These are phyloP conservation scores for Pachyseris speciosa DNA, from an alignment of 64 coral and sea anemone genomes.

Conservation along the genomic window DNA sequence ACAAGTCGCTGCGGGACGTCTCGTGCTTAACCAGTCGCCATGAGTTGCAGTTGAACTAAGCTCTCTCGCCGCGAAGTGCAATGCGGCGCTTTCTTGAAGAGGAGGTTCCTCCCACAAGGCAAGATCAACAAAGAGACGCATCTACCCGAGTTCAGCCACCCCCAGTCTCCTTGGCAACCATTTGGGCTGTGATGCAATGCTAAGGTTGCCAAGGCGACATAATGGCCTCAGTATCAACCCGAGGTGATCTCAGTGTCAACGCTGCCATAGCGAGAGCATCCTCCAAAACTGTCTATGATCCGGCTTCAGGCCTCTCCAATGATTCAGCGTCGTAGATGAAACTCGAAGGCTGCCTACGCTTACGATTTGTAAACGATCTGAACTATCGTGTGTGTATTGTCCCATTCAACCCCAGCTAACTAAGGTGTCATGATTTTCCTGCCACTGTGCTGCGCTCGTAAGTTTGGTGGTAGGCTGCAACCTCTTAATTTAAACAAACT, in stretches of 20 bases:
- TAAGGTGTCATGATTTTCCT: not conserved
- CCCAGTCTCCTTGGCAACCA: too few species aligned
- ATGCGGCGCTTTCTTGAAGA: not conserved
- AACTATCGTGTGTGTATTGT: conserved; percentile 23
- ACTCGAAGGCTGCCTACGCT: not conserved
- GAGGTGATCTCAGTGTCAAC: not conserved
- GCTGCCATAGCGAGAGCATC: not conserved
- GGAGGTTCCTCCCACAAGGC: not conserved
- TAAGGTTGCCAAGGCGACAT: not conserved
- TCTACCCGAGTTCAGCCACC: not conserved
- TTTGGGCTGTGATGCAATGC: too few species aligned
- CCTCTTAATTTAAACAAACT: too few species aligned
- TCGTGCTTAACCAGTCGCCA: not conserved
- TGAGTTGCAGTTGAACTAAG: not conserved
- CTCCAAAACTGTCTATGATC: too few species aligned
- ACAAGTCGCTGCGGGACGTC: not conserved
- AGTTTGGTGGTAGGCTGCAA: not conserved
- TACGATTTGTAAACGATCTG: not conserved
- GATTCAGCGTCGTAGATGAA: not conserved
- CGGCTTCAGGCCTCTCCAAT: too few species aligned
- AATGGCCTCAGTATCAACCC: too few species aligned
- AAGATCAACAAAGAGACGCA: conserved; percentile 2
- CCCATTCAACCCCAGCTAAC: not conserved
- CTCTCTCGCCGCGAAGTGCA: not conserved
- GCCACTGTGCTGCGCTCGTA: not conserved